phyloP scores from a whole-genome alignment of 2,888 invertebrate species.

The Lomographa bimaculata region DNA sequence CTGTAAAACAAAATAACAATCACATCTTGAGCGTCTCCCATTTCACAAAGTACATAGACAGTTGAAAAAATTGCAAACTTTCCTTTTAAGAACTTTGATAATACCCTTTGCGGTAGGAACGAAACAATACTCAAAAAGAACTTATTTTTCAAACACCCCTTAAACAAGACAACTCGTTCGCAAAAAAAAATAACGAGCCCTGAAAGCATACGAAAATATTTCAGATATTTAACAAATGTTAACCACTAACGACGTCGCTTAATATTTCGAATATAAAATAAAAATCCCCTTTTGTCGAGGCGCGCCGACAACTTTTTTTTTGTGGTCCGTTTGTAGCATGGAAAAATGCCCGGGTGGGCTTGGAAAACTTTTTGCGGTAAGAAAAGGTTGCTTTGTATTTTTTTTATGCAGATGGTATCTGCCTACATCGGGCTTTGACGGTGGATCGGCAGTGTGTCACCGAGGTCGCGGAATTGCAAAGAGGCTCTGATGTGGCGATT shows the following conservation, averaged over 20 bases:
- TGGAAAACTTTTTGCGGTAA: conserved; percentile 80
- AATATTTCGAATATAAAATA: conserved; percentile 78
- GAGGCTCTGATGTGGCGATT: conserved; percentile 1
- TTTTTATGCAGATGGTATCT: conserved; percentile 32
- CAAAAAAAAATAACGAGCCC: conserved; percentile 54
- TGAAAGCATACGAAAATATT: conserved; percentile 65
- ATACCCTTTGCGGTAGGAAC: conserved; percentile 52
- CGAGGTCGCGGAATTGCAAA: conserved; percentile 6
- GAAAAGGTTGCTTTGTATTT: conserved; percentile 75
- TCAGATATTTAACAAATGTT: conserved; percentile 78
- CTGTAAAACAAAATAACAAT: no score
- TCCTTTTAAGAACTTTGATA: conserved; percentile 52
- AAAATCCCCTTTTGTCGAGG: conserved; percentile 72
- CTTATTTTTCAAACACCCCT: conserved; percentile 51
- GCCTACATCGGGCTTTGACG: conserved; percentile 27
- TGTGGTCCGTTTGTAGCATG: conserved; percentile 77
- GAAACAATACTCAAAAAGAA: conserved; percentile 49
- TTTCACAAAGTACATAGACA: no score
- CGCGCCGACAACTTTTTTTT: conserved; percentile 70
- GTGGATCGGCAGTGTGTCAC: conserved; percentile 8
- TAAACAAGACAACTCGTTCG: conserved; percentile 57
- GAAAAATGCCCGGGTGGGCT: conserved; percentile 73
- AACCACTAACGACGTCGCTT: conserved; percentile 80
- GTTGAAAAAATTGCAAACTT: conserved; percentile 47
- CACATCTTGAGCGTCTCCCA: no score